Conservation (phyloP, 2,797 vertebrate genomes). For the Clarias platycephalus region DNA sequence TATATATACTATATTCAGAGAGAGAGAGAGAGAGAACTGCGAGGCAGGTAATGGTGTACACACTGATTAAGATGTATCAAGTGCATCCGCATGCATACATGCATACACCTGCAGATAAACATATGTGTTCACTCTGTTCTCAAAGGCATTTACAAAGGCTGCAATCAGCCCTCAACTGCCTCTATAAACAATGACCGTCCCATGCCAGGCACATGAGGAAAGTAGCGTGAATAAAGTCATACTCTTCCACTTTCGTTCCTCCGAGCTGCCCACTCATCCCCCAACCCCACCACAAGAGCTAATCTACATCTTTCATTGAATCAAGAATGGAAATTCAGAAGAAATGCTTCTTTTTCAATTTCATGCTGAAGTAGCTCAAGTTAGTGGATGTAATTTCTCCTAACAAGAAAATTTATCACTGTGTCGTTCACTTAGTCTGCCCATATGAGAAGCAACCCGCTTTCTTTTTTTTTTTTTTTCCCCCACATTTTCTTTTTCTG, state of each 20-base stretch:
- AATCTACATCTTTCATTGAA: constrained; percentile 95
- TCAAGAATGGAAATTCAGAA: constrained; percentile 99
- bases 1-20: neutral
- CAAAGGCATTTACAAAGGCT: constrained; percentile 17
- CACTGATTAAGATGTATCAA: constrained; percentile 43
- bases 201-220: constrained; percentile 75
- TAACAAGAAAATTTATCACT: constrained; percentile 99
- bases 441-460: constrained; percentile 74
- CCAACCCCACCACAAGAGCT: constrained; percentile 72
- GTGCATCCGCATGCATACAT: neutral
- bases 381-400: constrained; percentile 97
- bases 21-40: constrained; percentile 8
- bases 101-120: constrained; percentile 26
- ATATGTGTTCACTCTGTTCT: constrained; percentile 22
- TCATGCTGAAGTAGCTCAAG: constrained; percentile 99
- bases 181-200: constrained; percentile 74
- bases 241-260: constrained; percentile 57
- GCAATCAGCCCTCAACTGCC: constrained; percentile 64
- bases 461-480: constrained; percentile 52
- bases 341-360: constrained; percentile 99
- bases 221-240: constrained; percentile 74
- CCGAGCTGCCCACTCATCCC: constrained; percentile 51
- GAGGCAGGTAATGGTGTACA: constrained; percentile 30
- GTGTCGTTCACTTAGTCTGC: constrained; percentile 89
- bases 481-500: constrained; percentile 72